Percentiles rank a stretch among this genome's conserved stretches.
Evolutionary conservation across 1,140 invertebrate species (phyloP).

Genomic region (Teleopsis dalmanni): DNA sequence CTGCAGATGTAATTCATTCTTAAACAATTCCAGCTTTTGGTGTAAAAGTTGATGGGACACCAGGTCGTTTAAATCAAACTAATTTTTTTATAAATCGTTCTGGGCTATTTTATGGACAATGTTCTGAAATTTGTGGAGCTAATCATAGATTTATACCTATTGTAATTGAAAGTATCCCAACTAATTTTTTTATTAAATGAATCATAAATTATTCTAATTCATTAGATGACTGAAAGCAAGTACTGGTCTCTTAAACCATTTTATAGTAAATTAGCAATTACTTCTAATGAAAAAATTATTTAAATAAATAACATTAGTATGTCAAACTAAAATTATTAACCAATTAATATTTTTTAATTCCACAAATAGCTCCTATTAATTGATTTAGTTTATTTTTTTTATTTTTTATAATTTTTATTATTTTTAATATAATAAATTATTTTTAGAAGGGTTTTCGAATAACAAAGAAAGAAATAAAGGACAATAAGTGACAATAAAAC

Average conservation of each 20-base stretch:
- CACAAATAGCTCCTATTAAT: slow-evolving; percentile 49
- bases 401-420: slow-evolving; percentile 43
- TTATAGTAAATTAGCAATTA: slow-evolving; percentile 47
- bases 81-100: slow-evolving; percentile 49
- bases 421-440: too few relatives aligned
- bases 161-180: slow-evolving; percentile 52
- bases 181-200: slow-evolving; percentile 52
- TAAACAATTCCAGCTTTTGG: slow-evolving; percentile 56
- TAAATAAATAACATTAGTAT: too few relatives aligned
- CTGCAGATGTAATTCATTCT: slow-evolving; percentile 62
- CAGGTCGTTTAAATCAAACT: slow-evolving; percentile 60
- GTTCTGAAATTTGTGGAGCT: slow-evolving; percentile 67
- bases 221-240: too few relatives aligned
- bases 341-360: slow-evolving; percentile 50
- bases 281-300: slow-evolving; percentile 52
- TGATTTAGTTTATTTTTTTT: slow-evolving; percentile 48
- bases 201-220: slow-evolving; percentile 44
- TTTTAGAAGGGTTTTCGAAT: too few relatives aligned
- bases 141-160: too few relatives aligned
- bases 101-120: slow-evolving; percentile 59
- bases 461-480: too few relatives aligned
- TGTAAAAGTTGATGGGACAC: slow-evolving; percentile 59
- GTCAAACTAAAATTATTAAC: slow-evolving; percentile 52
- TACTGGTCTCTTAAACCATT: slow-evolving; percentile 51
- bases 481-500: too few relatives aligned